Conservation (phyloP, 1,140 invertebrate species). For the Grapholita molesta region DNA sequence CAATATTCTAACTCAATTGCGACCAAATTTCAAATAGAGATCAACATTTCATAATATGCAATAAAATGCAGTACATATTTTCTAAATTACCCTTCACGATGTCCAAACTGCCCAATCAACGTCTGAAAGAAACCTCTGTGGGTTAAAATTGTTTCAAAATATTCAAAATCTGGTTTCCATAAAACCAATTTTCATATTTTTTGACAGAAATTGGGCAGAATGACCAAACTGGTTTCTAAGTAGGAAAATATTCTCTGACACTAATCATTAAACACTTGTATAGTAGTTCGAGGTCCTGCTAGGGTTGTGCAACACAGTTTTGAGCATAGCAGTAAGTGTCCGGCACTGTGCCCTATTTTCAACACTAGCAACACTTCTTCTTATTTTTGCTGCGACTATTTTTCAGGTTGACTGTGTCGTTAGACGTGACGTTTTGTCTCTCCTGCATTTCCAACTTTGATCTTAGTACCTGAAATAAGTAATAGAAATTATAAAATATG, state of each 20-base stretch:
- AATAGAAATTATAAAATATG: no score
- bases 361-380: constrained; percentile 80
- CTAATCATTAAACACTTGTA: neutral
- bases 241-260: neutral
- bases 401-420: constrained; percentile 79
- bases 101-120: neutral
- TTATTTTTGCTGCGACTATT: constrained; percentile 78
- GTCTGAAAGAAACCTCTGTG: neutral
- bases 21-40: neutral
- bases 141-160: neutral
- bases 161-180: neutral
- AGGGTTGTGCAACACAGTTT: constrained; percentile 69
- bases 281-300: constrained; percentile 48
- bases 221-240: neutral
- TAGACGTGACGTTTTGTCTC: constrained; percentile 78
- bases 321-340: constrained; percentile 71
- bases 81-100: neutral
- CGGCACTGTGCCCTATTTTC: constrained; percentile 43
- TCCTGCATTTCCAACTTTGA: constrained; percentile 80
- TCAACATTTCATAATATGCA: neutral
- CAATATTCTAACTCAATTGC: neutral
- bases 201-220: neutral
- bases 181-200: neutral
- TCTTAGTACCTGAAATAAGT: constrained; percentile 71
- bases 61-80: constrained; percentile 1